phyloP scores from a whole-genome alignment of 2,888 invertebrate species.

The Zaprionus obscuricornis region DNA sequence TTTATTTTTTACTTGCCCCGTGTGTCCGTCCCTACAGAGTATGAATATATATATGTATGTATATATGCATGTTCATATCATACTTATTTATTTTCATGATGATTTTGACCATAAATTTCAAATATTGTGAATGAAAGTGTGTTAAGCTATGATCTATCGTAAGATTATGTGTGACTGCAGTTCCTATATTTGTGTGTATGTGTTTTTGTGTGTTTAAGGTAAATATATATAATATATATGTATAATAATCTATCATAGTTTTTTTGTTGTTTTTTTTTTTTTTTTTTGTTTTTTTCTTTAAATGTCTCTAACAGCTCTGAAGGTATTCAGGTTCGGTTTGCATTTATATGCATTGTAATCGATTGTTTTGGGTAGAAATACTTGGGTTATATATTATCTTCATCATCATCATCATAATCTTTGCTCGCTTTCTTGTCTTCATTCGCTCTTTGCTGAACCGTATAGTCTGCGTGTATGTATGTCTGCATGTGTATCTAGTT shows the following conservation, averaged over 20 bases:
- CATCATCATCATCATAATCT: slow-evolving; percentile 8
- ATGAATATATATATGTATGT: slow-evolving; percentile 22
- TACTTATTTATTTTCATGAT: too few species aligned
- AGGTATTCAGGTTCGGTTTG: slow-evolving; percentile 77
- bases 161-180: too few species aligned
- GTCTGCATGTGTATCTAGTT: slow-evolving; percentile 27
- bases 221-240: slow-evolving; percentile 66
- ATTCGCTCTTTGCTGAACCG: slow-evolving; percentile 13
- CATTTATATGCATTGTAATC: slow-evolving; percentile 65
- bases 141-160: too few species aligned
- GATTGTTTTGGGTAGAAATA: slow-evolving; percentile 75
- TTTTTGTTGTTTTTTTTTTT: too few species aligned
- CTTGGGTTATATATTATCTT: slow-evolving; percentile 43
- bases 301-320: slow-evolving; percentile 75
- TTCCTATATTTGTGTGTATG: slow-evolving; percentile 7
- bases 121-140: slow-evolving; percentile 1
- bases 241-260: slow-evolving; percentile 76
- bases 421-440: slow-evolving; percentile 10
- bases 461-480: background rate
- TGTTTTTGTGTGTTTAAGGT: slow-evolving; percentile 37
- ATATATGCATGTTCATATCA: too few species aligned
- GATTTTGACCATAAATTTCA: too few species aligned
- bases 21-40: background rate
- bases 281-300: too few species aligned
- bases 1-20: slow-evolving; percentile 2